Evolutionary conservation across 2,113 vertebrate genomes (phyloP).

Genomic region (Sciurus niger): DNA sequence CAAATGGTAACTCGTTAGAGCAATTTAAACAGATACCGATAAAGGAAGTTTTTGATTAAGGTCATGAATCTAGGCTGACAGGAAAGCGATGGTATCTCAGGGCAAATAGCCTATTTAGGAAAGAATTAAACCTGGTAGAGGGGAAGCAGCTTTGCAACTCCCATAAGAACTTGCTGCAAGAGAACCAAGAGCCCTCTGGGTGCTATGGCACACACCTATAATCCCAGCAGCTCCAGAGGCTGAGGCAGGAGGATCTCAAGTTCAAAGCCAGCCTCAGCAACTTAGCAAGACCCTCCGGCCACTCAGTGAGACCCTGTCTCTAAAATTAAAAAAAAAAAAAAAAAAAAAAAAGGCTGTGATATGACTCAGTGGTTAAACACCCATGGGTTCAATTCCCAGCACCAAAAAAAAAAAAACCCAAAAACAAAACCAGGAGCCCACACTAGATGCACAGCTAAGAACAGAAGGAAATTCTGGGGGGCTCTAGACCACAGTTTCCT

Average conservation of each 20-base stretch:
- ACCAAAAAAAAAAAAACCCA: not conserved
- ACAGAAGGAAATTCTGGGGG: not conserved
- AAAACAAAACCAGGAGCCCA: not conserved
- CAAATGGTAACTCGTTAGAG: conserved; percentile 80
- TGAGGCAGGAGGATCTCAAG: no score
- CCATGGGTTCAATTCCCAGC: no score
- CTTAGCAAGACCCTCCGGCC: no score
- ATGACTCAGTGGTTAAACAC: no score
- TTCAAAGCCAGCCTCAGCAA: no score
- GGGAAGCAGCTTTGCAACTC: conserved; percentile 28
- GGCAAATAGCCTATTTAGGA: conserved; percentile 68
- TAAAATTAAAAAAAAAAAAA: no score
- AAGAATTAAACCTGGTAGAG: conserved; percentile 66
- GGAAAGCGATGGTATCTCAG: conserved; percentile 72
- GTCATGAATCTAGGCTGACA: conserved; percentile 83
- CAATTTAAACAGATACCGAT: conserved; percentile 81
- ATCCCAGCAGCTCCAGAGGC: no score
- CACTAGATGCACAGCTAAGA: not conserved
- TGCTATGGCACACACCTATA: no score
- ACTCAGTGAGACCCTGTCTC: no score
- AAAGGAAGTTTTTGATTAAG: conserved; percentile 78
- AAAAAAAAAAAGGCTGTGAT: no score
- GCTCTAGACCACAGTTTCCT: not conserved
- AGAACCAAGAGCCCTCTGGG: not conserved
- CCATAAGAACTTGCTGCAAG: not conserved